These are phyloP conservation scores for Sinocyclocheilus rhinocerous DNA, from an alignment of 2,113 vertebrate genomes.

Conservation along the genomic window DNA sequence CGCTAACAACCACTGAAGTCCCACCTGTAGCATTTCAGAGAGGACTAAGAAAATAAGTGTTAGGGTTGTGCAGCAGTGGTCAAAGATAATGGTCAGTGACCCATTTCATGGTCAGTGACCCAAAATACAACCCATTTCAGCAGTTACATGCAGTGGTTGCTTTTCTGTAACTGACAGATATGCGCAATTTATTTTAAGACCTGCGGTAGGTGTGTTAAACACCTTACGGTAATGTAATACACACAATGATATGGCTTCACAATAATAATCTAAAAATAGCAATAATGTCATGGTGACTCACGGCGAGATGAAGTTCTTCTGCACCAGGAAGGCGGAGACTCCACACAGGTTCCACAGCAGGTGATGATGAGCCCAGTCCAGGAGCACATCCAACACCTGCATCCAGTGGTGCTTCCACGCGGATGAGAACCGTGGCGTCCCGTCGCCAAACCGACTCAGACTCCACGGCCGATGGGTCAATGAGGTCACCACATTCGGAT, in stretches of 20 bases:
- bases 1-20: no score
- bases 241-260: background rate
- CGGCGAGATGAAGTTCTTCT: slow-evolving; percentile 90
- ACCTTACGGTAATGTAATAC: background rate
- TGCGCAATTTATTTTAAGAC: background rate
- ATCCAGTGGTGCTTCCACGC: slow-evolving; percentile 81
- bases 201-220: background rate
- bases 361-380: slow-evolving; percentile 90
- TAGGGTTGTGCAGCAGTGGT: background rate
- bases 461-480: slow-evolving; percentile 92
- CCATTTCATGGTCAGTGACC: no score
- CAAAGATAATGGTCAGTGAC: background rate
- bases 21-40: no score
- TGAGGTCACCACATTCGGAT: slow-evolving; percentile 88
- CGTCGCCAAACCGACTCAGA: slow-evolving; percentile 83
- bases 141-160: background rate
- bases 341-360: slow-evolving; percentile 92
- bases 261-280: background rate
- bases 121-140: no score
- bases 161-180: background rate
- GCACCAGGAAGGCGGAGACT: slow-evolving; percentile 88
- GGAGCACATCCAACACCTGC: slow-evolving; percentile 79
- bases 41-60: no score
- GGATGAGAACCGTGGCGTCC: slow-evolving; percentile 75
- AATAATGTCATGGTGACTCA: slow-evolving; percentile 73